Base-by-base conservation (phyloP, 2,888 invertebrate species). In the Halictus ligatus region DNA sequence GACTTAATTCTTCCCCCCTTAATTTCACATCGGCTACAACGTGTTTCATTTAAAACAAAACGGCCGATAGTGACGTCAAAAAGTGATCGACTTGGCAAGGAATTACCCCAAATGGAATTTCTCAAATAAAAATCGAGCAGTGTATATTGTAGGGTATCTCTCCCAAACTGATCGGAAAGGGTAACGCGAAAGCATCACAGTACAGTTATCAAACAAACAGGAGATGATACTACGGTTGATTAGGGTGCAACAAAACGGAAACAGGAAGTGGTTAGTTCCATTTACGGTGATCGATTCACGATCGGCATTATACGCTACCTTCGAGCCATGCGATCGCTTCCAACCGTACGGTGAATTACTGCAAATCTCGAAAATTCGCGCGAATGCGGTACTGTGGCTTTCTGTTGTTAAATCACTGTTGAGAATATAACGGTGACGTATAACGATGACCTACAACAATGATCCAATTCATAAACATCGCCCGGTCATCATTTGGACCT, bases 201-300 rank as follows among this genome's bases (percentile, higher is more conserved):
- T n/a, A 74, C 60, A 74, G 69, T 81, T 81, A 82, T 74, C 81
- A 73, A 60, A 35, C 64, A 60, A 86, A 79, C 79, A 67, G 58
- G 48, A 76, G 81, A 81, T 76, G 35, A 85, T 85, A 78, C 78
- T 85, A 81, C 74, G 86, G 86, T 86, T 81, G 50, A 86, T 86
- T 86, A 74, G 78, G 75, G 43, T 79, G 80, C 78, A 74, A 58
- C 74, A 75, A 48, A 58, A 84, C 83, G 87, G 87, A 88, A 87
- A 88, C 69, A 64, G 87, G 84, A 88, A 79, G 81, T 71, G 87
- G 77, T 84, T 40, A 77, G 43, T 46, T 54, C 58, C 76, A 35
- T 60, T 88, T 74, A 81, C 84, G 43, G 15, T 76, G 71, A 81
- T 88, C 81, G 84, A 81, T 75, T 58, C 43, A n/a, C 50, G 73